Evolutionary conservation across 2,797 vertebrate species (phyloP).

Genomic region (Natrix natrix): DNA sequence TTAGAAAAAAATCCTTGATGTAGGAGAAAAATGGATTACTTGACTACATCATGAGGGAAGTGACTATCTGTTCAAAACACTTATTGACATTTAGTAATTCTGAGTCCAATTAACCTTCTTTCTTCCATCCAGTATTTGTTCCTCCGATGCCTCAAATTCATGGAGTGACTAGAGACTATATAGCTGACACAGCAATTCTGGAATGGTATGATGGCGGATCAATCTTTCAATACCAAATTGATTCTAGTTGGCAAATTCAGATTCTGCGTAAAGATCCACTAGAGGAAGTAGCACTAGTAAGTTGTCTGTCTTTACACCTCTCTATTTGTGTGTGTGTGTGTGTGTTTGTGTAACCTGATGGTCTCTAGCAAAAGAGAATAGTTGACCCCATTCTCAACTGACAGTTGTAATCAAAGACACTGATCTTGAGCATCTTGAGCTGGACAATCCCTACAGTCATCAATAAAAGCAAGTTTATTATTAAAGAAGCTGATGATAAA

Average conservation of each 20-base stretch:
- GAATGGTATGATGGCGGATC: slow-evolving; percentile 70
- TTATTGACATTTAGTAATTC: slow-evolving; percentile 28
- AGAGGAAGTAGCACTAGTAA: slow-evolving; percentile 66
- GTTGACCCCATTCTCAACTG: not conserved
- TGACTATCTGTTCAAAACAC: slow-evolving; percentile 13
- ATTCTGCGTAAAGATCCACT: slow-evolving; percentile 64
- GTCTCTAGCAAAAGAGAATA: not conserved
- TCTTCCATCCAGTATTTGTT: slow-evolving; percentile 65
- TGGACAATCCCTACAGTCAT: not conserved
- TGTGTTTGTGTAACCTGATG: not conserved
- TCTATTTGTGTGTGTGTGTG: not conserved
- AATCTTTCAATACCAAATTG: slow-evolving; percentile 40
- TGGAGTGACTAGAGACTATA: slow-evolving; percentile 64
- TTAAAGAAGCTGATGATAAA: not conserved
- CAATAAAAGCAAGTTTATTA: slow-evolving; percentile 2
- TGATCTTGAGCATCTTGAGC: not conserved
- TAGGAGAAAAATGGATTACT: not conserved
- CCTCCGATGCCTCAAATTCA: slow-evolving; percentile 66
- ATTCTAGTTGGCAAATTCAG: slow-evolving; percentile 70
- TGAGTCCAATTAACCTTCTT: not conserved
- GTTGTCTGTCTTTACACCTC: slow-evolving; percentile 37
- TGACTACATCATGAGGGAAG: not conserved
- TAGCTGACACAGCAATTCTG: slow-evolving; percentile 57
- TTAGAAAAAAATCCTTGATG: not conserved
- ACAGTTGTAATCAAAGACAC: not conserved